These are phyloP conservation scores for Nyctereutes procyonoides DNA, from an alignment of 2,113 vertebrate genomes.

Conservation along the genomic window DNA sequence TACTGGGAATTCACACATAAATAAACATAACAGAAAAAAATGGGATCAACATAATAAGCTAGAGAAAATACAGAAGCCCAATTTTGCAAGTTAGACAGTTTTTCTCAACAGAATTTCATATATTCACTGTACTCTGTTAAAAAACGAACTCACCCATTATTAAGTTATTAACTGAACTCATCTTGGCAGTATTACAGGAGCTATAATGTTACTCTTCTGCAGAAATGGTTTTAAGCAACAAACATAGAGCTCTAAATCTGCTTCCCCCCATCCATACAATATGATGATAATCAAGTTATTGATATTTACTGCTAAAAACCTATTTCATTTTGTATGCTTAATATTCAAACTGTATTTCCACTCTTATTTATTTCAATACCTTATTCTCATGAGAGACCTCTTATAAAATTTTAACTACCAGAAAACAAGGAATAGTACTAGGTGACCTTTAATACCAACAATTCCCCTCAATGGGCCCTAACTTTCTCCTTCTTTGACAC, in stretches of 20 bases:
- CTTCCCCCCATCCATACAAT: background rate
- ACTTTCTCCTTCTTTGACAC: background rate
- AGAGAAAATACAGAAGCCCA: background rate
- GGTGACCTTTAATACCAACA: background rate
- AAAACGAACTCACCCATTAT: background rate
- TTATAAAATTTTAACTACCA: constrained; percentile 56
- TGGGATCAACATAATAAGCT: background rate
- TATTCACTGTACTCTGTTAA: background rate
- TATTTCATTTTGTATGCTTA: background rate
- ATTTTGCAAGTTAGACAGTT: background rate
- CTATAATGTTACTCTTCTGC: background rate
- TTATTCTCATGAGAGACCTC: constrained; percentile 19
- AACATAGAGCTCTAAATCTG: background rate
- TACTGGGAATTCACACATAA: background rate
- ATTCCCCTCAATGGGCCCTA: background rate
- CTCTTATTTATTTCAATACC: background rate
- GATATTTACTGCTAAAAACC: background rate
- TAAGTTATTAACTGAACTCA: background rate
- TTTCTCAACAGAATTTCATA: background rate
- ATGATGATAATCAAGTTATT: background rate
- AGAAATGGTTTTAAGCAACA: constrained; percentile 21
- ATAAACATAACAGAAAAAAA: background rate
- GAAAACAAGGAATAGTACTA: background rate
- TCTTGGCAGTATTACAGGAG: background rate
- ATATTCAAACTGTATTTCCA: background rate